Evolutionary conservation across 2,113 vertebrate species (phyloP).

Genomic region (Anarrhichthys ocellatus): DNA sequence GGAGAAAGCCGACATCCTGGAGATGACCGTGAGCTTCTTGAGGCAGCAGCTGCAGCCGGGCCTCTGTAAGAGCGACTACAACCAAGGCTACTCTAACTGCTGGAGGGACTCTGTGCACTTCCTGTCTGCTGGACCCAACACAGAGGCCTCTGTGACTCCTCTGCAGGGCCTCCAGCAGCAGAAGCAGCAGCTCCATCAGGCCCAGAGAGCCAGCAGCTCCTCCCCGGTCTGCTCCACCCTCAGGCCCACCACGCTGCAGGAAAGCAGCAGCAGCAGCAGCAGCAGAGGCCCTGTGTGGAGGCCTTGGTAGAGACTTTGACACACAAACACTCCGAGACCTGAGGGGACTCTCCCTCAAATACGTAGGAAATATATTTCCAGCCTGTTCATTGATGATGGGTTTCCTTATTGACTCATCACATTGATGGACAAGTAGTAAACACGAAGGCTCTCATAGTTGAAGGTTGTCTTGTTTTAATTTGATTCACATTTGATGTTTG

Average conservation of each 20-base stretch:
- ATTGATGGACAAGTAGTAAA: conserved; percentile 81
- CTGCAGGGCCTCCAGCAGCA: conserved; percentile 64
- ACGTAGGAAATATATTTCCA: conserved; percentile 82
- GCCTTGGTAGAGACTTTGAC: conserved; percentile 85
- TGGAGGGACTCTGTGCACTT: conserved; percentile 85
- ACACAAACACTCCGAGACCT: conserved; percentile 48
- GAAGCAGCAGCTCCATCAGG: conserved; percentile 56
- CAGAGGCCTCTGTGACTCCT: conserved; percentile 54
- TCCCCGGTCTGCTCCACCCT: conserved; percentile 45
- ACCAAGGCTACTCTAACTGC: conserved; percentile 85
- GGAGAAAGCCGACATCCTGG: conserved; percentile 89
- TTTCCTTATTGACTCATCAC: conserved; percentile 77
- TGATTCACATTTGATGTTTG: conserved; percentile 44
- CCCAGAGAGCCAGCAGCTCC: conserved; percentile 55
- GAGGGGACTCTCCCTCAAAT: conserved; percentile 69
- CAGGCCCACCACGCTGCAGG: conserved; percentile 69
- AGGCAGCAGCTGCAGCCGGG: conserved; percentile 80
- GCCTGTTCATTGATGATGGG: conserved; percentile 46
- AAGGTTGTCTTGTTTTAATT: conserved; percentile 66
- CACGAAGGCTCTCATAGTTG: conserved; percentile 53
- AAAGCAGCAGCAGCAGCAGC: conserved; percentile 63
- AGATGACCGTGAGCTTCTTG: conserved; percentile 90
- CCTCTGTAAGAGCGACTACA: conserved; percentile 77
- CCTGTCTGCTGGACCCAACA: conserved; percentile 80
- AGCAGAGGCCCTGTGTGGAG: conserved; percentile 85